These are phyloP conservation scores for Mactra quadrangularis DNA, from an alignment of 1,140 invertebrate genomes.

Conservation along the genomic window DNA sequence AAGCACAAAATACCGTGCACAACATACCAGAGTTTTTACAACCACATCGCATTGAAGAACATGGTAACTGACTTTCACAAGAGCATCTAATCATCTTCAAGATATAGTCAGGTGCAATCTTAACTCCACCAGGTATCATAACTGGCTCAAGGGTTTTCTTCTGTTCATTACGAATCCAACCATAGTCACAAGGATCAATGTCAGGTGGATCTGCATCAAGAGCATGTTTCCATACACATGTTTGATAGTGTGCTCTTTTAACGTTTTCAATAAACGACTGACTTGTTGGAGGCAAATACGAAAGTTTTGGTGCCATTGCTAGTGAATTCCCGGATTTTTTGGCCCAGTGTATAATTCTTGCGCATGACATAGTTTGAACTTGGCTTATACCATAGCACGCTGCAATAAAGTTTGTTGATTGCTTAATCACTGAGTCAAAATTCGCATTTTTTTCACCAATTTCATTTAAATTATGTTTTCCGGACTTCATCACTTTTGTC, in stretches of 20 bases:
- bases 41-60: conserved; percentile 8
- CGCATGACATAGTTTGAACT: conserved; percentile 4
- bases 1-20: conserved; percentile 28
- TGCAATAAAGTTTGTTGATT: conserved; percentile 11
- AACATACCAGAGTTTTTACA: not conserved
- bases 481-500: not conserved
- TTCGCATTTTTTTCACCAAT: not conserved
- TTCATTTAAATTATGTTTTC: no score
- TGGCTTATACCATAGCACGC: conserved; percentile 1
- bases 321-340: not conserved
- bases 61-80: conserved; percentile 29
- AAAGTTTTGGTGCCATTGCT: not conserved
- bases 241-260: conserved; percentile 54
- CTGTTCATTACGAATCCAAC: not conserved
- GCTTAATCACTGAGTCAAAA: conserved; percentile 1
- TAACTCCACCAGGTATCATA: not conserved
- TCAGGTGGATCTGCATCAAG: not conserved
- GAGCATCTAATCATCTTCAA: conserved; percentile 21
- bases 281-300: conserved; percentile 1
- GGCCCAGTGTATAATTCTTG: not conserved
- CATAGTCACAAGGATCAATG: not conserved
- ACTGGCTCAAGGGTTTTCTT: not conserved
- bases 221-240: conserved; percentile 31
- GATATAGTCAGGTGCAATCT: conserved; percentile 14
- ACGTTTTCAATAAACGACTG: conserved; percentile 33